Conservation (phyloP, 1,140 invertebrate genomes). For the Plectrocnemia conspersa region DNA sequence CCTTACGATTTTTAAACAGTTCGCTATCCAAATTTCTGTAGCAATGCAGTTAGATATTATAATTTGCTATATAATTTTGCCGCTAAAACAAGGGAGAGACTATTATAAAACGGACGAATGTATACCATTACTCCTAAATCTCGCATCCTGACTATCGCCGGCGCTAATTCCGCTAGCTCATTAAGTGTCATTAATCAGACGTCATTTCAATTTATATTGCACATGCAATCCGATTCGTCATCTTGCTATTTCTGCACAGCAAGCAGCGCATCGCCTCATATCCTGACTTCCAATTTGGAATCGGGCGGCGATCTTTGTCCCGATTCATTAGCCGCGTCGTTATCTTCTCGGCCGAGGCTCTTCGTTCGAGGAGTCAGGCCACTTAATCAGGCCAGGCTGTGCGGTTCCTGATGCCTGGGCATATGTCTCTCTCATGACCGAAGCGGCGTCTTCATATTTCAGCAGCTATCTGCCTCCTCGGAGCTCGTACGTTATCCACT, state of each 20-base stretch:
- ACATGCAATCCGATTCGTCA: no score
- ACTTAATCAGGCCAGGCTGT: conserved; percentile 8
- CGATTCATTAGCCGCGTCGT: not conserved
- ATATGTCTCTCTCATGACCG: conserved; percentile 9
- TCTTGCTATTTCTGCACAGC: not conserved
- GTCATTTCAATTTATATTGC: no score
- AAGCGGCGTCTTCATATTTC: conserved; percentile 22
- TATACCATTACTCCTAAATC: no score
- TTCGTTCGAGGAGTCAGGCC: not conserved
- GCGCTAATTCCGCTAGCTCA: not conserved
- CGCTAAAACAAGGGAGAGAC: no score
- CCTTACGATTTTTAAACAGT: no score
- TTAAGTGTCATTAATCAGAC: no score
- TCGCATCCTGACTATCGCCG: not conserved
- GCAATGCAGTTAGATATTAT: no score
- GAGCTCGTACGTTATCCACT: conserved; percentile 2
- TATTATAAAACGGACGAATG: no score
- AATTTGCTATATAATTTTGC: no score
- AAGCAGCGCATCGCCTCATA: no score
- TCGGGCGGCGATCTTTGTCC: not conserved
- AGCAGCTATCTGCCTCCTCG: conserved; percentile 14
- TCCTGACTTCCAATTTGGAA: not conserved
- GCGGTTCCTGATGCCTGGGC: conserved; percentile 7
- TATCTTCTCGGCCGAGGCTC: not conserved
- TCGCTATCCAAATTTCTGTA: no score